phyloP scores from a whole-genome alignment of 2,888 invertebrate genomes.

The Acanthoscelides obtectus region DNA sequence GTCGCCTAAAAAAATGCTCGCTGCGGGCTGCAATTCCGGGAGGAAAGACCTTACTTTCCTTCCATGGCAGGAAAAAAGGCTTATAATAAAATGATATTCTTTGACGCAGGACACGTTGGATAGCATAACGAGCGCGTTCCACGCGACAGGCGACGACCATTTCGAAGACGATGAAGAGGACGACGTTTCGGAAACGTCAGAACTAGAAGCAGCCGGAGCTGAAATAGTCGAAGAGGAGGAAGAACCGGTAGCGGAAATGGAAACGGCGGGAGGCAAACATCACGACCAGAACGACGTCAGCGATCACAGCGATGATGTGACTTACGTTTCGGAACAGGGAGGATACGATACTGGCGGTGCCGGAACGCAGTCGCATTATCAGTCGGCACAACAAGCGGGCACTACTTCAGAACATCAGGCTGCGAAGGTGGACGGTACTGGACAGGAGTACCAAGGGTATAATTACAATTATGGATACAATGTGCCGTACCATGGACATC shows the following conservation, averaged over 20 bases:
- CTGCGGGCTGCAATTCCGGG: too few relatives aligned
- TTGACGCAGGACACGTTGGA: constrained; percentile 45
- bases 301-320: constrained; percentile 38
- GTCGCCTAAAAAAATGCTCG: too few relatives aligned
- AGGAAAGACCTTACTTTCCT: too few relatives aligned
- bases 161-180: constrained; percentile 27
- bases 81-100: too few relatives aligned
- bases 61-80: too few relatives aligned
- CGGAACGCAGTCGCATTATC: constrained; percentile 12
- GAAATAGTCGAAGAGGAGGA: constrained; percentile 2
- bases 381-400: constrained; percentile 22
- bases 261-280: background rate
- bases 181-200: constrained; percentile 26
- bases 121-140: constrained; percentile 42
- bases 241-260: background rate
- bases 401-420: constrained; percentile 13
- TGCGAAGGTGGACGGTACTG: constrained; percentile 5
- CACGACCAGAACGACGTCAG: constrained; percentile 27
- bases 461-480: constrained; percentile 34
- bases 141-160: constrained; percentile 32
- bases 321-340: constrained; percentile 35
- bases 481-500: constrained; percentile 26
- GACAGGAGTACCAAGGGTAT: constrained; percentile 14
- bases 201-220: constrained; percentile 20
- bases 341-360: background rate